Evolutionary conservation across 2,888 invertebrate genomes (phyloP).

Genomic region (Dorcus hopei): DNA sequence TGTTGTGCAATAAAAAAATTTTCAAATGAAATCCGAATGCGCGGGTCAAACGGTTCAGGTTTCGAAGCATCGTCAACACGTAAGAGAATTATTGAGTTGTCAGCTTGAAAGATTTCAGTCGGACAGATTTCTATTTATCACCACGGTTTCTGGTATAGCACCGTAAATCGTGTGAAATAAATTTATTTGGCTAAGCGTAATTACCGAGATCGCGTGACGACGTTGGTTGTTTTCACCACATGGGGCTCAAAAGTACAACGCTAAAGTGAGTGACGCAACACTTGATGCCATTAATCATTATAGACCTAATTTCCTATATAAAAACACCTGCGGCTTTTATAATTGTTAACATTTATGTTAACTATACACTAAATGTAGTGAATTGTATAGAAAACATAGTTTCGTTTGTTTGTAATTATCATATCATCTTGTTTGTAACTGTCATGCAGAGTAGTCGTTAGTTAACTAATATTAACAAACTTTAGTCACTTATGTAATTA

Average conservation of each 20-base stretch:
- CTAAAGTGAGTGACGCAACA: constrained; percentile 2
- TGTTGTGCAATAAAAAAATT: too few species aligned
- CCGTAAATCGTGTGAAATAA: constrained; percentile 33
- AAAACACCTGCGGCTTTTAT: background rate
- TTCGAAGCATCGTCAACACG: constrained; percentile 22
- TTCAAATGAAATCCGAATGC: background rate
- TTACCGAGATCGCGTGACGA: constrained; percentile 31
- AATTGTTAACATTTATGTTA: too few species aligned
- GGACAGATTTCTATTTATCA: constrained; percentile 32
- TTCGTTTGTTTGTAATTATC: too few species aligned
- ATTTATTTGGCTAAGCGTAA: constrained; percentile 35
- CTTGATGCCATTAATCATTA: background rate
- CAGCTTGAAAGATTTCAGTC: constrained; percentile 31
- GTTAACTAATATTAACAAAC: too few species aligned
- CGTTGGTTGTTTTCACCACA: constrained; percentile 21
- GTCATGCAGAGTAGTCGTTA: too few species aligned
- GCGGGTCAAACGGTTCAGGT: constrained; percentile 14
- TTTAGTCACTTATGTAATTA: too few species aligned
- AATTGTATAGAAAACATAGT: too few species aligned
- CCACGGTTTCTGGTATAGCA: constrained; percentile 16
- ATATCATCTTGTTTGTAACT: too few species aligned
- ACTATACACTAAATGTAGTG: too few species aligned
- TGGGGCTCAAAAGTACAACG: constrained; percentile 13
- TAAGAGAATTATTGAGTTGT: constrained; percentile 32
- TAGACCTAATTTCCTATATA: background rate